Base-by-base conservation (phyloP, 2,113 vertebrate genomes). In the Alouatta palliata region DNA sequence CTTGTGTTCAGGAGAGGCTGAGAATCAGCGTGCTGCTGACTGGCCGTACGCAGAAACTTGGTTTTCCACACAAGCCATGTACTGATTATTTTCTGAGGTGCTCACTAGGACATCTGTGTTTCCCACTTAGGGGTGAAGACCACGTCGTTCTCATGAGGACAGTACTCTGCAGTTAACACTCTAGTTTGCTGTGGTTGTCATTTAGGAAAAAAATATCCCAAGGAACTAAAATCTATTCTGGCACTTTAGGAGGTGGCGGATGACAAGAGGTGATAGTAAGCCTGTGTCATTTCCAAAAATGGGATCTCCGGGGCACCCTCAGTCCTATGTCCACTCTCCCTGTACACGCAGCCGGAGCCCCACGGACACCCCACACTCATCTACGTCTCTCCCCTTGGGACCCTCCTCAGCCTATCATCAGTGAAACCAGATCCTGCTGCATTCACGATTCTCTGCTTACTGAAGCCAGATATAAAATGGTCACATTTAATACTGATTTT, bases 61-160 rank as follows among this genome's bases (percentile, higher is more conserved):
- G 47, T 75, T 96, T 96, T 71, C 52, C 84, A 89, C 5, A 79
- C 23, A 52, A 91, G 43, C 70, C 47, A 14, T 71, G 3, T 20
- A 1, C 20, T 58, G 49, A 45, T 52, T 93, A 19, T 64, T 52
- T 82, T 71, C 81, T 2, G 11, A 27, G 37, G 27, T 11, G 73
- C 11, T 52, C 23, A 79, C 61, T 49, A 25, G 14, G 40, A 58
- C 47, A 45, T 77, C 2, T 20, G 37, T 8, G 37, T 58, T 58
- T 84, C 19, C 58, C 40, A 19, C 37, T 25, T 45, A 43, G 47
- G 54, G n/a, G 43, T 75, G 21, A 14, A 73, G 4, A 20, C 16
- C 17, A 30, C 6, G 54, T 35, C 1, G 1, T n/a, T 89, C 30
- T 37, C 45, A 35, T 1, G 37, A 35, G n/a, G 35, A 45, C 20